Base-by-base conservation (phyloP, 2,797 vertebrate genomes). In the Aplochiton taeniatus region DNA sequence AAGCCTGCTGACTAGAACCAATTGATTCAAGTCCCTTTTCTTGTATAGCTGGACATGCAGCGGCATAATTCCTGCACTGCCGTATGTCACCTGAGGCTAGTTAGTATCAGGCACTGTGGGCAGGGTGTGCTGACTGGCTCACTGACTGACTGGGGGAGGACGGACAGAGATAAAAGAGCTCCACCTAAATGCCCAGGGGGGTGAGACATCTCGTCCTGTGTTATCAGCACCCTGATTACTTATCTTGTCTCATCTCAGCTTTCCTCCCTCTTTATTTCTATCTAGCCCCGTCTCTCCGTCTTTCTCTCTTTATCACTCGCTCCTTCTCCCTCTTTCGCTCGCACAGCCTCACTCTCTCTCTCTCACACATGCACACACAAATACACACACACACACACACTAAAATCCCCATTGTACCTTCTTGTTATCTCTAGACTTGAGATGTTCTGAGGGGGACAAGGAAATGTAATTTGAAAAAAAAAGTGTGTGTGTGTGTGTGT, bases 151-250 rank as follows among this genome's bases (percentile, higher is more conserved):
- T 63, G 48, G 63, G 41, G 9, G 43, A 19, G 70, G 4, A 8
- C 31, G 65, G 68, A 81, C 43, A 17, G 53, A 68, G 70, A 85
- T 79, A 78, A 68, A 69, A 64, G 72, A 76, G 73, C 72, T 44
- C 20, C 75, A 87, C 72, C 63, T 81, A 70, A 75, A 78, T 58
- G 72, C 80, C 83, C 83, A 13, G 8, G 73, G 73, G 85, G 70
- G 72, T 65, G 69, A 85, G 75, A 83, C 80, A 74, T 82, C 74
- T 75, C 81, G 74, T 83, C 78, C 73, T 60, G 72, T 80, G 81
- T 83, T 86, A 87, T 87, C 88, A 74, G 73, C 31, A 31, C 81
- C 74, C 65, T 70, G 66, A 84, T 87, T 82, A 75, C 69, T 82
- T 79, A 80, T 87, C 80, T 80, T 69, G 61, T 82, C 66, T 75